Conservation (phyloP, 2,797 vertebrate genomes). For the Spea hammondii region DNA sequence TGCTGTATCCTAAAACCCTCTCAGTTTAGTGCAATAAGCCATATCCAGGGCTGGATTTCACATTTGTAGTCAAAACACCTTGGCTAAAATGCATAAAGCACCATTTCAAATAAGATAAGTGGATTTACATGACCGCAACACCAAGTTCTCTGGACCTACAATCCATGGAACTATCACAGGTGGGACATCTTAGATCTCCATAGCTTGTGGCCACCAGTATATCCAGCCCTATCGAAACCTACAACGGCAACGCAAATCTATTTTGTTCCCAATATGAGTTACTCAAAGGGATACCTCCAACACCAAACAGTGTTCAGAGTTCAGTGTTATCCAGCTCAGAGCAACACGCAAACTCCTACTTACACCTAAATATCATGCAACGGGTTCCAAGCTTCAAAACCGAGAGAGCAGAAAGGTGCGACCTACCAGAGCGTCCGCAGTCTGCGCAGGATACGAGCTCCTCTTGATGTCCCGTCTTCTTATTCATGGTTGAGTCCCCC, state of each 20-base stretch:
- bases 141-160: background rate
- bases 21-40: too few species aligned
- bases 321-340: too few species aligned
- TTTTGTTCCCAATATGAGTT: background rate
- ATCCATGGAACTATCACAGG: too few species aligned
- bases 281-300: too few species aligned
- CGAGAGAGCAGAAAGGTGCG: conserved; percentile 38
- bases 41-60: too few species aligned
- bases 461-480: conserved; percentile 93
- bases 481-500: conserved; percentile 91
- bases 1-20: too few species aligned
- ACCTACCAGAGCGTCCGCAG: conserved; percentile 97
- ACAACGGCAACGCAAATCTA: background rate
- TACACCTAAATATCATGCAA: background rate
- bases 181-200: background rate
- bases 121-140: background rate
- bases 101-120: too few species aligned
- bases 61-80: too few species aligned
- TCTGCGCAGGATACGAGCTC: conserved; percentile 96
- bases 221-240: background rate
- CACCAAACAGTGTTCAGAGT: too few species aligned
- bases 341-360: too few species aligned
- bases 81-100: too few species aligned
- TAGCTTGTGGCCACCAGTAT: background rate
- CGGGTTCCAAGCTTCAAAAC: background rate